Base-by-base conservation (phyloP, 2,888 invertebrate genomes). In the Ectobius pallidus region DNA sequence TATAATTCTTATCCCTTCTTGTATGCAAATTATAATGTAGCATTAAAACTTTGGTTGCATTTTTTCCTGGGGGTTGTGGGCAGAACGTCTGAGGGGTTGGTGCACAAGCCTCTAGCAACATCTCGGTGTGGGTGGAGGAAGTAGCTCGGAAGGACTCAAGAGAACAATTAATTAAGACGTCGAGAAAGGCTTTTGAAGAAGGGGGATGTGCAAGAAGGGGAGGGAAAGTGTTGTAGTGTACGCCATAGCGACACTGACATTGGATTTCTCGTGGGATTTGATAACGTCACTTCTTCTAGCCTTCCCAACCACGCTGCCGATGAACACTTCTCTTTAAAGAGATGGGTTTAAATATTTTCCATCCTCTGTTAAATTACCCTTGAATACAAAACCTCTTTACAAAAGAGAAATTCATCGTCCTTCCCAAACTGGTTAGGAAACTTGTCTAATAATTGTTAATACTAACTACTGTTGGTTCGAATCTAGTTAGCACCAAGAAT, bases 91-190 rank as follows among this genome's bases (percentile, higher is more conserved):
- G 46, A 46, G 46, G 58, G 32, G 58, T 58, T 25, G 30, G 52
- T 49, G 49, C 22, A 20, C n/a, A n/a, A 20, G 18, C 49, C 20
- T 46, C 6, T 20, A 46, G 18, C 46, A 46, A 14, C 52, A 52
- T 52, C 25, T 52, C 25, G 20, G 34, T 22, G 22, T 22, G 42
- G 63, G 16, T 20, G 16, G 30, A 30, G 25, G 65, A 16, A 52
- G 52, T 25, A 52, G 52, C 25, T 52, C 14, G 52, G 25, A 30
- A 71, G 71, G 67, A 71, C 72, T 62, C 62, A 30, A 22, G 62
- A 72, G 72, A 69, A 72, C 72, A 69, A 72, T 72, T 72, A 72
- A 72, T 72, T 72, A 72, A 72, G 72, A 69, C 72, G 69, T 52
- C 49, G 46, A 46, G 65, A 58, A 65, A 65, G 63, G 52, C 52